These are phyloP conservation scores for Actinia tenebrosa DNA, from an alignment of 64 coral and sea anemone genomes.

Conservation along the genomic window DNA sequence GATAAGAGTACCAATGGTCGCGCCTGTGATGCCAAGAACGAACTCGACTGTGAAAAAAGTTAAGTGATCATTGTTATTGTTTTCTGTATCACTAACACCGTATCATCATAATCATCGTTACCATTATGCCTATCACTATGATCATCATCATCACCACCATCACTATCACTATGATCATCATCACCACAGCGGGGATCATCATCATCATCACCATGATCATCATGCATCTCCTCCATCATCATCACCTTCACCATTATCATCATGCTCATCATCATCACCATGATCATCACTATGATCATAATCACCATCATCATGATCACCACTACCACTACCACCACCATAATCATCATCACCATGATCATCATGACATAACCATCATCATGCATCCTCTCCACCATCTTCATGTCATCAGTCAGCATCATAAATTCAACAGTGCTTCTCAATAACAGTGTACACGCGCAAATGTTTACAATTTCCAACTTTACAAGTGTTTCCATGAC, in stretches of 20 bases:
- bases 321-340: neutral
- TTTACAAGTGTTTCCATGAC: no score
- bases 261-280: neutral
- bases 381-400: no score
- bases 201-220: no score
- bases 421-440: no score
- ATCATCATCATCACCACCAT: neutral
- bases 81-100: neutral
- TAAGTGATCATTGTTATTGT: neutral
- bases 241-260: no score
- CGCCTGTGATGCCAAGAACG: slow-evolving; percentile 88
- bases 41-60: slow-evolving; percentile 79
- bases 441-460: no score
- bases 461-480: no score
- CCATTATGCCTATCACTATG: neutral
- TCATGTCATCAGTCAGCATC: no score
- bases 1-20: slow-evolving; percentile 90
- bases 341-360: neutral
- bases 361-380: no score
- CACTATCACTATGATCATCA: neutral
- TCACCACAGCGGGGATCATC: no score
- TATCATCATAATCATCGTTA: neutral
- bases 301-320: no score
- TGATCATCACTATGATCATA: neutral
- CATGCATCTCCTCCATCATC: no score